Evolutionary conservation across 2,113 vertebrate species (phyloP).

Genomic region (Eulemur rufifrons): DNA sequence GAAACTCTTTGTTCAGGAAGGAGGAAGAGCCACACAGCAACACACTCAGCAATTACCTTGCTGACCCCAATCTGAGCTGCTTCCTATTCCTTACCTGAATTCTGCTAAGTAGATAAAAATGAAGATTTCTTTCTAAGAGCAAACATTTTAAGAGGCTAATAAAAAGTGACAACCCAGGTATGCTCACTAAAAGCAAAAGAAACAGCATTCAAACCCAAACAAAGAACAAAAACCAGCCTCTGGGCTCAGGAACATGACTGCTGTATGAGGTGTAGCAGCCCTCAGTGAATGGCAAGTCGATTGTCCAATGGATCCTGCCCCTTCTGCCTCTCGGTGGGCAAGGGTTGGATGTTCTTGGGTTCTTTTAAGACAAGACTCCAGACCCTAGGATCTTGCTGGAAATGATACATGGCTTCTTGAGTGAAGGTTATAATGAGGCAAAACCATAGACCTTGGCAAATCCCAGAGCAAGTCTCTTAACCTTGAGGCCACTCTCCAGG

Average conservation of each 20-base stretch:
- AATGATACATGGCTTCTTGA: neutral
- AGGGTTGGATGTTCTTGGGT: neutral
- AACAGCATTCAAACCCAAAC: neutral
- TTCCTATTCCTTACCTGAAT: constrained; percentile 25
- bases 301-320: neutral
- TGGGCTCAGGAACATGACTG: neutral
- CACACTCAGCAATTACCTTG: neutral
- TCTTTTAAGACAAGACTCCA: neutral
- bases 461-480: neutral
- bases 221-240: neutral
- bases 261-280: constrained; percentile 24
- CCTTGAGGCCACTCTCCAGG: neutral
- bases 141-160: constrained; percentile 36
- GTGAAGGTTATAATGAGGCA: neutral
- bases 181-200: constrained; percentile 74
- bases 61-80: neutral
- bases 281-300: constrained; percentile 18
- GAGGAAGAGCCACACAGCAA: neutral
- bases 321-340: neutral
- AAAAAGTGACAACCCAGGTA: constrained; percentile 59
- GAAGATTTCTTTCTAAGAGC: constrained; percentile 23
- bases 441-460: neutral
- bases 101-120: constrained; percentile 37
- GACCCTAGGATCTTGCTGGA: neutral
- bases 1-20: neutral